phyloP scores from a whole-genome alignment of 2,888 invertebrate species.

The Drosophila neotestacea region DNA sequence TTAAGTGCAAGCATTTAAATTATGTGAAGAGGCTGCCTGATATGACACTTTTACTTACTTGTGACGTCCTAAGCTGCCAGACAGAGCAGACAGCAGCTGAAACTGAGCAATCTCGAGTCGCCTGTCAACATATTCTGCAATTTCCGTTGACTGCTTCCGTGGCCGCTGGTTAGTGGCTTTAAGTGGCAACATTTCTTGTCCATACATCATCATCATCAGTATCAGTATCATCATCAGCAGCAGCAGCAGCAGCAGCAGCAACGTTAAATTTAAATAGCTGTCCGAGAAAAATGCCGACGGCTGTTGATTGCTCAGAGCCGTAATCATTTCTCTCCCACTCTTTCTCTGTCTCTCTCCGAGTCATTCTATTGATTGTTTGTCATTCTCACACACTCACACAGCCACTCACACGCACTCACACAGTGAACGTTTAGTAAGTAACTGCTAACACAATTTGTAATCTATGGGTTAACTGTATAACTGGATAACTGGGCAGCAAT shows the following conservation, averaged over 20 bases:
- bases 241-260: conserved; percentile 18
- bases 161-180: conserved; percentile 49
- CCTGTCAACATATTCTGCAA: conserved; percentile 71
- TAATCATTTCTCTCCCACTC: conserved; percentile 2
- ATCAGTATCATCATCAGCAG: conserved; percentile 40
- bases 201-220: conserved; percentile 35
- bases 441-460: conserved; percentile 62
- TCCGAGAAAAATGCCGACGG: conserved; percentile 67
- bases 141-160: conserved; percentile 75
- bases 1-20: conserved; percentile 20
- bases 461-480: conserved; percentile 62
- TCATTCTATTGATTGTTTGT: conserved; percentile 64
- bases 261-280: conserved; percentile 48
- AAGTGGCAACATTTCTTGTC: conserved; percentile 61
- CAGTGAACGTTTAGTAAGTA: conserved; percentile 35
- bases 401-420: conserved; percentile 25
- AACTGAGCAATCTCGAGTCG: conserved; percentile 19
- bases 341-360: conserved; percentile 2
- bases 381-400: conserved; percentile 30
- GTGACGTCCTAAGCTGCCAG: conserved; percentile 29
- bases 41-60: conserved; percentile 66
- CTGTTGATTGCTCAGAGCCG: conserved; percentile 58
- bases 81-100: conserved; percentile 18
- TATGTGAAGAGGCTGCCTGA: conserved; percentile 22
- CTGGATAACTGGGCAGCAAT: conserved; percentile 42